Evolutionary conservation across 2,113 vertebrate genomes (phyloP).

Genomic region (Bostrychus sinensis): DNA sequence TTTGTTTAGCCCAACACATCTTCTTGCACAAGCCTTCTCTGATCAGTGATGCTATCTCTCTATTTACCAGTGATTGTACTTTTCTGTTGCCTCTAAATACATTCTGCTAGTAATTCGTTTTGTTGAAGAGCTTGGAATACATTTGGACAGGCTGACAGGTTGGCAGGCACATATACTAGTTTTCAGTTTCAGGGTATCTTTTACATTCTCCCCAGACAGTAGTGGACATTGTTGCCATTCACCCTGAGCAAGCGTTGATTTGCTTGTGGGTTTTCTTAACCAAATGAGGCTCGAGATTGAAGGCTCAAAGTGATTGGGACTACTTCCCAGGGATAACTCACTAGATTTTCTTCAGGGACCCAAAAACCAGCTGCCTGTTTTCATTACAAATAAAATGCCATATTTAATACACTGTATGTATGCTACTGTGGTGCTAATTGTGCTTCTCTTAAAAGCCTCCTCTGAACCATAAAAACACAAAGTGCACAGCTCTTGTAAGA

Average conservation of each 20-base stretch:
- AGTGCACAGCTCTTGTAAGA: conserved; percentile 48
- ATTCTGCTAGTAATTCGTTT: conserved; percentile 53
- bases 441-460: conserved; percentile 67
- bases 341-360: conserved; percentile 23
- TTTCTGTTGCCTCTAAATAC: conserved; percentile 43
- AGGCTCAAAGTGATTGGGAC: conserved; percentile 41
- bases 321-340: conserved; percentile 60
- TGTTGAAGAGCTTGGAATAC: conserved; percentile 45
- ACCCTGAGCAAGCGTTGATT: conserved; percentile 45
- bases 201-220: conserved; percentile 21
- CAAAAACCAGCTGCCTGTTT: conserved; percentile 61
- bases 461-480: conserved; percentile 26
- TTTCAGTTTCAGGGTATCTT: conserved; percentile 40
- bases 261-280: conserved; percentile 63
- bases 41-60: conserved; percentile 29
- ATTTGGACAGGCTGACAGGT: conserved; percentile 48
- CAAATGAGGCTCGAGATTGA: conserved; percentile 63
- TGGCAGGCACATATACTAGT: conserved; percentile 23
- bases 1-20: neutral
- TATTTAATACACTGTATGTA: conserved; percentile 19
- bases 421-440: conserved; percentile 56
- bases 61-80: conserved; percentile 29
- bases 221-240: conserved; percentile 37
- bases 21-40: neutral
- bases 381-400: conserved; percentile 60